A percentile compares a stretch with the other conserved stretches of the same genome.
phyloP scores from a whole-genome alignment of 92 coral and sea anemone genomes.

The Phenganax subtilis region DNA sequence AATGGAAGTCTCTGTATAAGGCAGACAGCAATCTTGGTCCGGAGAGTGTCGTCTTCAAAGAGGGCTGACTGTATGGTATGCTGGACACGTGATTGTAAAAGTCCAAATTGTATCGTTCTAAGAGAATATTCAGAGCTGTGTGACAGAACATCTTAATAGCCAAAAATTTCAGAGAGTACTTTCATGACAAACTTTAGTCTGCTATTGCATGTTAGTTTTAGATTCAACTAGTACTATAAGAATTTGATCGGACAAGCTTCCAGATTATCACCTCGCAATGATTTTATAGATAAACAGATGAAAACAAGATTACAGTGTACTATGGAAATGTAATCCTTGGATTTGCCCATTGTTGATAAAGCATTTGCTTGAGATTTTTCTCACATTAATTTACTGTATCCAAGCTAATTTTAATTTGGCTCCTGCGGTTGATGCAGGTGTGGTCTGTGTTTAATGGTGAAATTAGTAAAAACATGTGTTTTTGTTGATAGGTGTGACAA shows the following conservation, averaged over 20 bases:
- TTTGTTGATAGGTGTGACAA: constrained; percentile 15
- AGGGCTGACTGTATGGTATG: too few relatives aligned
- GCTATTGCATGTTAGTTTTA: too few relatives aligned
- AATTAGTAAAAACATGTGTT: neutral
- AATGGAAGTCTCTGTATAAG: too few relatives aligned
- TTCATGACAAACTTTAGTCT: too few relatives aligned
- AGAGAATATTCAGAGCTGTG: too few relatives aligned
- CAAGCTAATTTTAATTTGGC: neutral
- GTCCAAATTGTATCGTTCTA: too few relatives aligned
- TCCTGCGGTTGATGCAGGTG: neutral
- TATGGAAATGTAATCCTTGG: neutral
- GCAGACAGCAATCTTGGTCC: neutral
- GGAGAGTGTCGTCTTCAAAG: neutral
- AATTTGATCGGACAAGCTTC: neutral
- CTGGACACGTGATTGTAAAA: too few relatives aligned
- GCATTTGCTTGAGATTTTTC: neutral
- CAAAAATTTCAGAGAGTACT: too few relatives aligned
- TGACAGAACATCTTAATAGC: too few relatives aligned
- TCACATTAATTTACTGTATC: neutral
- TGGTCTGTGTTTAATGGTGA: constrained; percentile 5
- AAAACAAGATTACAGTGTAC: neutral
- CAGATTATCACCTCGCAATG: neutral
- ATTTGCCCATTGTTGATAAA: neutral
- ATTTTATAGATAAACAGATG: neutral
- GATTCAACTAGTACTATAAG: too few relatives aligned